These are phyloP conservation scores for Myotis myotis DNA, from an alignment of 2,797 vertebrate species.

Conservation along the genomic window DNA sequence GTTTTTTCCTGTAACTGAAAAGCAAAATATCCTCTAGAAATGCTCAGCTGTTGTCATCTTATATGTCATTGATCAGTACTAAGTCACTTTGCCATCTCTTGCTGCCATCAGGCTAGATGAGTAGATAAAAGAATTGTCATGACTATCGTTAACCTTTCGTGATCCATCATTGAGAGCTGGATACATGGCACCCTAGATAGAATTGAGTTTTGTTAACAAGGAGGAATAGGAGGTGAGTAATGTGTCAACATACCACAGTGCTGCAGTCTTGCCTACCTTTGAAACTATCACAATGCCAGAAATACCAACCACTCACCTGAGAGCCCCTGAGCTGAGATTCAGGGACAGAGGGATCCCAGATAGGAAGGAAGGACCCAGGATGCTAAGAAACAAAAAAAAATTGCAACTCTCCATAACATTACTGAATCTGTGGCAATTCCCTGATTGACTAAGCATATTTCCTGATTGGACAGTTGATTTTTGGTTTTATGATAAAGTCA, in stretches of 20 bases:
- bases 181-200: background rate
- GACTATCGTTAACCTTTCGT: accelerated
- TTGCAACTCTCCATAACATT: background rate
- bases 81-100: background rate
- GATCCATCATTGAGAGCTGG: background rate
- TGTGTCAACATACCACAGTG: background rate
- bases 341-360: background rate
- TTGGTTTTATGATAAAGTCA: background rate
- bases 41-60: background rate
- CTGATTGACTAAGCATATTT: background rate
- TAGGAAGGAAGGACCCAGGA: background rate
- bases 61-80: background rate
- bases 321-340: background rate
- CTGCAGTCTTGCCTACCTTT: background rate
- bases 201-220: background rate
- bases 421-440: background rate
- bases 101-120: background rate
- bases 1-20: background rate
- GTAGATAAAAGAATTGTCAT: background rate
- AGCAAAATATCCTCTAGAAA: background rate
- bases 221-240: background rate
- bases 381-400: background rate
- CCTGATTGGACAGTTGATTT: background rate
- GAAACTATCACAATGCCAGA: background rate
- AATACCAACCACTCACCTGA: background rate